Percentiles rank a stretch among this genome's conserved stretches.
Conservation (phyloP, 1,140 invertebrate species). For the Lordiphosa stackelbergi region DNA sequence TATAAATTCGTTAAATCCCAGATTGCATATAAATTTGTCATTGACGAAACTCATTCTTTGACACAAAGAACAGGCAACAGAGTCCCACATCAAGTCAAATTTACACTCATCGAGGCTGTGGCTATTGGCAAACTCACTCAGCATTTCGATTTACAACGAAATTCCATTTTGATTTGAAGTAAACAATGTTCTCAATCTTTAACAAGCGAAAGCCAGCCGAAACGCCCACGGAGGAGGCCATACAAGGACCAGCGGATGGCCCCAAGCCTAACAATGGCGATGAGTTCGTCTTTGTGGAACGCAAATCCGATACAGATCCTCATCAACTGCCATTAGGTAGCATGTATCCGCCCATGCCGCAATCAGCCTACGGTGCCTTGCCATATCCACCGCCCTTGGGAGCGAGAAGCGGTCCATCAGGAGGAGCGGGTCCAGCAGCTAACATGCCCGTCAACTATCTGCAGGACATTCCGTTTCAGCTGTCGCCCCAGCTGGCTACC, state of each 20-base stretch:
- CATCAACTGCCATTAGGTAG: slow-evolving; percentile 11
- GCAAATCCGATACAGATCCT: slow-evolving; percentile 36
- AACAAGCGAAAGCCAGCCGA: slow-evolving; percentile 63
- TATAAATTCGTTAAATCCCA: not conserved
- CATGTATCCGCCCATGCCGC: slow-evolving; percentile 67
- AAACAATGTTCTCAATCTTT: slow-evolving; percentile 62
- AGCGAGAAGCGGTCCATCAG: slow-evolving; percentile 3
- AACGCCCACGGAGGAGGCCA: slow-evolving; percentile 61
- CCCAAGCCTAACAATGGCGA: slow-evolving; percentile 37
- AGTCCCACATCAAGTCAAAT: no score
- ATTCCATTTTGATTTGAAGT: no score
- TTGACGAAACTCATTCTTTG: no score
- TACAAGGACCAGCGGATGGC: slow-evolving; percentile 58
- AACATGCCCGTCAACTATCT: slow-evolving; percentile 54
- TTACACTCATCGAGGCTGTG: no score
- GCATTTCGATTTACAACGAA: no score
- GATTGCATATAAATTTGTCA: no score
- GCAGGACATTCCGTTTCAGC: slow-evolving; percentile 71
- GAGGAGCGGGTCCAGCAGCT: not conserved
- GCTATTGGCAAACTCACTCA: no score
- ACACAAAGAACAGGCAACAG: no score
- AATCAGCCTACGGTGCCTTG: slow-evolving; percentile 32
- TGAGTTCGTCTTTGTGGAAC: slow-evolving; percentile 72
- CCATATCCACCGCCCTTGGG: slow-evolving; percentile 52
- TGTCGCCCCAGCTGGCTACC: slow-evolving; percentile 53